Base-by-base conservation (phyloP, 2,888 invertebrate species). In the Merodon equestris region DNA sequence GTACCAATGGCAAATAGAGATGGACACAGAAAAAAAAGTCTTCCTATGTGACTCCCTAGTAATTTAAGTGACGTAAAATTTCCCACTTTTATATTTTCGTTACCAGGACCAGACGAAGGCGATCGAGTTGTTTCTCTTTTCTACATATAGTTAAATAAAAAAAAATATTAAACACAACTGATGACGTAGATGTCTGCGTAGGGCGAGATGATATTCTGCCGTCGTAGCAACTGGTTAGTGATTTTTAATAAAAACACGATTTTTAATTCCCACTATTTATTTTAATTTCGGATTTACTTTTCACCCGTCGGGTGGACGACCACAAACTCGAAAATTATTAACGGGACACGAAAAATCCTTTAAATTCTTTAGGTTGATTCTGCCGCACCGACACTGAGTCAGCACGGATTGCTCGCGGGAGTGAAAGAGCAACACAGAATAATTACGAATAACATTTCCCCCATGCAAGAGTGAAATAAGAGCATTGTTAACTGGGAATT, bases 1-100 rank as follows among this genome's bases (percentile, higher is more conserved):
- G 51, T 74, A 73, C 73, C 60, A 64, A 79, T 56, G 60, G 50
- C 68, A 64, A 79, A 79, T 45, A 74, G 73, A 79, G 68, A 79
- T 58, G 54, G 64, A 64, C 64, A 74, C 40, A 27, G 17, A 17
- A 15, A 47, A 54, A 14, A 40, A 40, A 10, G 10, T 56, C 54
- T 47, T 54, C 53, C 44, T 42, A 12, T 61, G 42, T 40, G 54
- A 27, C 45, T n/a, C n/a, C 12, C 40, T n/a, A 40, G 48, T 53
- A 36, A 36, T 38, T 19, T 64, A n/a, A n/a, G 27, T 64, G 58
- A 74, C 60, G 54, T 56, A 44, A 73, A 27, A 74, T 56, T 73
- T 79, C 79, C 79, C 79, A 42, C 34, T n/a, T 63, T 76, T 77
- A 71, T 60, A 44, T 54, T 58, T 42, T 60, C 42, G 67, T 45